A percentile compares a stretch with the other conserved stretches of the same genome.
Evolutionary conservation across 92 coral and sea anemone species (phyloP).

Genomic region (Epizoanthus fatuus): DNA sequence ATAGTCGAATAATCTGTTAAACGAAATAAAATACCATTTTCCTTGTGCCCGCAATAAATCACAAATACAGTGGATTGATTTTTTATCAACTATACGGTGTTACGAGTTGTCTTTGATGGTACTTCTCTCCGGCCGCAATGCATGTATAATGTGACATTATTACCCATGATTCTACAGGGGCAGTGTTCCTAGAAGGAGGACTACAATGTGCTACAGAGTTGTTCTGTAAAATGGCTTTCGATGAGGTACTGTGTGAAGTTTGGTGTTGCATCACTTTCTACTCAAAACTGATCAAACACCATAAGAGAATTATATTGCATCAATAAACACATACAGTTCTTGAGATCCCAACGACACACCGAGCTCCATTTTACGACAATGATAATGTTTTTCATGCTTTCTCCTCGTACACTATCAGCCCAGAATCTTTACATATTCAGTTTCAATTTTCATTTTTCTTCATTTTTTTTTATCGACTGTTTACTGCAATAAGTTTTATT

Average conservation of each 20-base stretch:
- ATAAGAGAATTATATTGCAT: not conserved
- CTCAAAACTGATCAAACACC: too few relatives aligned
- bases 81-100: too few relatives aligned
- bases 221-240: conserved; percentile 85
- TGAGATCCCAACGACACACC: not conserved
- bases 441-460: not conserved
- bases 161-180: conserved; percentile 63
- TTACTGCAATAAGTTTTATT: not conserved
- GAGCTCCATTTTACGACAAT: not conserved
- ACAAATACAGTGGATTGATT: too few relatives aligned
- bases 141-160: not conserved
- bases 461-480: not conserved
- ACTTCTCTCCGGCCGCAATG: too few relatives aligned
- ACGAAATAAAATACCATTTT: too few relatives aligned
- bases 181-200: conserved; percentile 90
- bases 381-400: too few relatives aligned
- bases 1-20: too few relatives aligned
- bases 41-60: too few relatives aligned
- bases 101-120: not conserved
- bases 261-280: not conserved
- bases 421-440: not conserved
- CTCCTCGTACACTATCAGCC: too few relatives aligned
- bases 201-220: conserved; percentile 72
- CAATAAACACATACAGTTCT: not conserved
- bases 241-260: conserved; percentile 59